phyloP scores from a whole-genome alignment of 1,140 invertebrate species.

The Heliothis subflexa region DNA sequence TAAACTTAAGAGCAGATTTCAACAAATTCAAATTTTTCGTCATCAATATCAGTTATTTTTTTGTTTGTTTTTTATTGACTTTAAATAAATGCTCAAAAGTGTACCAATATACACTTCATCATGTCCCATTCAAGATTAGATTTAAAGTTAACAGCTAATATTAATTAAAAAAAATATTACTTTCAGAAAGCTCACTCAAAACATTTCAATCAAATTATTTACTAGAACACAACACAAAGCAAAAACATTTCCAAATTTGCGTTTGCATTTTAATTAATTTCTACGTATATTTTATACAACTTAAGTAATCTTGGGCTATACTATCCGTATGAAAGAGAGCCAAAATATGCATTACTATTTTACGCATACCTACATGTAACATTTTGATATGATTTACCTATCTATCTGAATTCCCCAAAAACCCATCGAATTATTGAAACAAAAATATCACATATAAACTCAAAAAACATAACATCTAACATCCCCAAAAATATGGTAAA shows the following conservation, averaged over 20 bases:
- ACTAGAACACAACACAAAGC: conserved; percentile 53
- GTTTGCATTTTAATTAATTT: too few species aligned
- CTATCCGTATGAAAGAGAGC: too few species aligned
- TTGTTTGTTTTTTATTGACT: not conserved
- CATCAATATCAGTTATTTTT: not conserved
- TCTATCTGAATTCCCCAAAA: too few species aligned
- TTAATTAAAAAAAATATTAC: not conserved
- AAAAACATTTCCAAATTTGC: not conserved
- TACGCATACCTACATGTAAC: too few species aligned
- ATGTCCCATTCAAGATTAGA: conserved; percentile 7
- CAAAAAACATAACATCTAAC: too few species aligned
- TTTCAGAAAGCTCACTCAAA: conserved; percentile 33
- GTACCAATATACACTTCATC: not conserved
- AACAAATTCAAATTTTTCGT: not conserved
- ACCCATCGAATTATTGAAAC: too few species aligned
- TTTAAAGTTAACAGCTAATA: conserved; percentile 28
- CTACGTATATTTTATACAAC: too few species aligned
- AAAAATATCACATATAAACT: too few species aligned
- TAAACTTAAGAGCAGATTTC: not conserved
- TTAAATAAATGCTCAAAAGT: not conserved
- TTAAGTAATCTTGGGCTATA: too few species aligned
- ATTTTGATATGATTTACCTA: too few species aligned
- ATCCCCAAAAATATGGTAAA: too few species aligned
- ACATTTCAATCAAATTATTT: conserved; percentile 36
- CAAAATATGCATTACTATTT: too few species aligned